phyloP scores from a whole-genome alignment of 2,888 invertebrate species.

The Merodon equestris region DNA sequence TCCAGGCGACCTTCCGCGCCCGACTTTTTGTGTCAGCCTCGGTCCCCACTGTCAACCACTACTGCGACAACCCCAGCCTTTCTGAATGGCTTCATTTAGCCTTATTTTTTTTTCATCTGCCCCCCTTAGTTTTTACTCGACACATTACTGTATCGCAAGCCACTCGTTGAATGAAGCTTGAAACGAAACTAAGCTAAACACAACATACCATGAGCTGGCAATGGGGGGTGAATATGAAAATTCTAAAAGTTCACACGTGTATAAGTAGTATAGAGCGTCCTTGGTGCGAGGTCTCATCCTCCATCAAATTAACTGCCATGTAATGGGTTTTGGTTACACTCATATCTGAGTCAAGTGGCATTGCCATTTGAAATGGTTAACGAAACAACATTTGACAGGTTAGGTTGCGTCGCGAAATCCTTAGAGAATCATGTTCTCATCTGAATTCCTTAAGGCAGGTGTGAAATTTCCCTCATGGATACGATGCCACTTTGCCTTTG shows the following conservation, averaged over 20 bases:
- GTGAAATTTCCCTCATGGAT: constrained; percentile 29
- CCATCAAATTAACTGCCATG: constrained; percentile 4
- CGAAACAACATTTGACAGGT: constrained; percentile 4
- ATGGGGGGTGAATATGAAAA: constrained; percentile 8
- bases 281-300: constrained; percentile 1
- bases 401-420: constrained; percentile 13
- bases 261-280: background rate
- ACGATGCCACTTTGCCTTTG: background rate
- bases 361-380: constrained; percentile 12
- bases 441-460: constrained; percentile 24
- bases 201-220: background rate
- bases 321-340: constrained; percentile 3
- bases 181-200: constrained; percentile 9
- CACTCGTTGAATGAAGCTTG: constrained; percentile 27
- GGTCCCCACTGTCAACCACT: background rate
- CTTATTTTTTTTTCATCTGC: too few relatives aligned
- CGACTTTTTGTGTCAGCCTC: background rate
- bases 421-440: constrained; percentile 37
- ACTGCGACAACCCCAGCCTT: constrained; percentile 3
- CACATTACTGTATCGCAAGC: constrained; percentile 9
- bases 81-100: constrained; percentile 37
- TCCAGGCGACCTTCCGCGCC: background rate
- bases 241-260: background rate
- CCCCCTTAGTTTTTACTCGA: constrained; percentile 29
- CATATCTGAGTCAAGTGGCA: background rate